Percentiles rank a stretch among this genome's conserved stretches.
Conservation (phyloP, 2,113 vertebrate species). For the Oplegnathus fasciatus region DNA sequence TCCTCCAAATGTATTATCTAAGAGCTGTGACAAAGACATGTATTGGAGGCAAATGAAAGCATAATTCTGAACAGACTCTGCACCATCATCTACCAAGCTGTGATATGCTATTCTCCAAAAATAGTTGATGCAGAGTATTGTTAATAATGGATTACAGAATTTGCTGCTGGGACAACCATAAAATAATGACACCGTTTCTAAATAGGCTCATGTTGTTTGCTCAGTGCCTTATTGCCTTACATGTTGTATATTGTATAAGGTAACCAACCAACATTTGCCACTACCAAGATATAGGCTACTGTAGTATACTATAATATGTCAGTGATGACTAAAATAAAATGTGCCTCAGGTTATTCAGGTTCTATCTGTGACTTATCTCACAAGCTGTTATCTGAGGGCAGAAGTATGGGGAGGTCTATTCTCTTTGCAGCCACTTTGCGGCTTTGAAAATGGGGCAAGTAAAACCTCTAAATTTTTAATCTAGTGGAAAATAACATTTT, state of each 20-base stretch:
- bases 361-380: not conserved
- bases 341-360: not conserved
- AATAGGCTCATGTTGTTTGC: not conserved
- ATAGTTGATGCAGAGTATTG: not conserved
- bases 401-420: not conserved
- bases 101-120: not conserved
- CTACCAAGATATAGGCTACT: not conserved
- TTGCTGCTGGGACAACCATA: not conserved
- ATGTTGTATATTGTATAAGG: not conserved
- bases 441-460: slow-evolving; percentile 28
- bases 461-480: slow-evolving; percentile 27
- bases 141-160: not conserved
- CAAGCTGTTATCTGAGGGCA: not conserved
- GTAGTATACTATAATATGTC: not conserved
- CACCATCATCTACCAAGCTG: not conserved
- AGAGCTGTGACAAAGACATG: not conserved
- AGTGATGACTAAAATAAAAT: not conserved
- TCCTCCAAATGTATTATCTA: not conserved
- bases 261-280: not conserved
- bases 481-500: not conserved
- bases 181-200: not conserved
- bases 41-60: not conserved
- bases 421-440: not conserved
- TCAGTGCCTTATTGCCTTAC: not conserved
- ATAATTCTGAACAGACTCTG: not conserved